Evolutionary conservation across 2,888 invertebrate species (phyloP), one percentile per base, ranked within the genome.

Genomic region (Drosophila dives): DNA sequence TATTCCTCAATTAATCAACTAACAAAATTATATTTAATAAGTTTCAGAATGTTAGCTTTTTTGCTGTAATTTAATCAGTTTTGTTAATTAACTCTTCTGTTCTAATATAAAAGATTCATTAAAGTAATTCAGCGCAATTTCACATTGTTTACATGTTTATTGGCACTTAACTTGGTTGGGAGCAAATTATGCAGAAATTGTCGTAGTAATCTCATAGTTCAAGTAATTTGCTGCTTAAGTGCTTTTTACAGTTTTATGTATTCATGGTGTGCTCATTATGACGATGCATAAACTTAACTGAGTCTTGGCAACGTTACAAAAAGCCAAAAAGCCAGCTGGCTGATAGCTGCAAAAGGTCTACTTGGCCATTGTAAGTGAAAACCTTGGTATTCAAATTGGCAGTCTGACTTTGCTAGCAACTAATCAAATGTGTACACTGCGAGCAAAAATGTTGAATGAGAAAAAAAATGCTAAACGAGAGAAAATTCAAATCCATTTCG

Each of bases 231-330:
- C 64, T 23, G 55, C 51, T 65, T 49, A 49, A 65, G 76, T 56
- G 64, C 61, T 81, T 84, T 58, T 73, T 50, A 23, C 60, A 42
- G 49, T 17, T 50, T 71, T 56, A 51, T 79, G 50, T 33, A 2
- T 34, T 12, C 23, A 23, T n/a, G 32, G 29, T 42, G 50, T 3
- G 6, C 15, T 34, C 65, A 45, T 65, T 34, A 51, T 40, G 64
- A 50, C n/a, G 15, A 36, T 15, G 20, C 58, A 34, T 42, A 63
- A 45, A 23, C 45, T 45, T 36, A 38, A 48, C 36, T 36, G 32
- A n/a, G 26, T 26, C 61, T 29, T 50, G 49, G 69, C 54, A 33
- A n/a, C 54, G 15, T 4, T 45, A 40, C 23, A 51, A 36, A 29
- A 63, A 29, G 63, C 50, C 50, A 3, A 45, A 33, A 29, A 34